Evolutionary conservation across 2,888 invertebrate species (phyloP), one percentile per base, ranked within the genome.

Genomic region (Carterocephalus palaemon): DNA sequence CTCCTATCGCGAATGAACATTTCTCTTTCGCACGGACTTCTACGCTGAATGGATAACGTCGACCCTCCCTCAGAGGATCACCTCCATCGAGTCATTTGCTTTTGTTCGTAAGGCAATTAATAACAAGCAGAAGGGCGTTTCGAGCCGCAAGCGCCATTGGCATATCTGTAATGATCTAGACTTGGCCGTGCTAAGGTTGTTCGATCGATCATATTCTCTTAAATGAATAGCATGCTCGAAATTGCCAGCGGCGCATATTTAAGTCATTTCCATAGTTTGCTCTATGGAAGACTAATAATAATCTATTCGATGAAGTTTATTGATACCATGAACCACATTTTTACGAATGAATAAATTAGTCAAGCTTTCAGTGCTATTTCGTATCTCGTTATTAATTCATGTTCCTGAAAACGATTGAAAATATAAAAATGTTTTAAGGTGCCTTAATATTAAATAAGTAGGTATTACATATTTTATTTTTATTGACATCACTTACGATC

Each of bases 1-100:
- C 76, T 75, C 68, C 80, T 84, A 85, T 84, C 84, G 80, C 82
- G 82, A 83, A 83, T 82, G 84, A 83, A 83, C 83, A 85, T 85
- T 84, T 84, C 85, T 84, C 85, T 83, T 82, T 62, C 55, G 59
- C 69, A 75, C 74, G 78, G 78, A 80, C 80, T 83, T 83, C 84
- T 70, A 69, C 73, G 70, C 64, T 83, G 82, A 84, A 85, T 83
- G 84, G 84, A 83, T 83, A 83, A 81, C 81, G 78, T 75, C 78
- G 81, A 73, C 81, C 81, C 80, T 75, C 80, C 70, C 80, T 74
- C 67, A 67, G 70, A 70, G 82, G 80, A 85, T 85, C 85, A 85
- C 85, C 85, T 83, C 80, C 69, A 78, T 75, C 74, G 69, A 84
- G 83, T 84, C 85, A 85, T 85, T 85, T 85, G 85, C 85, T 83